phyloP scores from a whole-genome alignment of 2,888 invertebrate genomes.

The Dendrolimus pini region DNA sequence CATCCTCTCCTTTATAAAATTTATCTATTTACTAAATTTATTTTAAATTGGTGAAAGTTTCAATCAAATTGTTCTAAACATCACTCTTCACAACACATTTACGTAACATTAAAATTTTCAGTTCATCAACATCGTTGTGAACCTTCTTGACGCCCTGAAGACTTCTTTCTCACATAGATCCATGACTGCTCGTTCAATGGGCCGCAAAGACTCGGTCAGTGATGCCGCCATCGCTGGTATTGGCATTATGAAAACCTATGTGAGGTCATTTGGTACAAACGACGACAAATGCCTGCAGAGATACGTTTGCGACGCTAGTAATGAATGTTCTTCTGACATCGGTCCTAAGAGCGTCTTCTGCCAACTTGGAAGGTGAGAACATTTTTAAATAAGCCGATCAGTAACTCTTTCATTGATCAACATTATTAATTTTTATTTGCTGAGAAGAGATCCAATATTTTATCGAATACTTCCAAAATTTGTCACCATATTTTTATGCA shows the following conservation, averaged over 20 bases:
- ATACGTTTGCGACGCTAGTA: slow-evolving; percentile 93
- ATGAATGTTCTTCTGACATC: slow-evolving; percentile 88
- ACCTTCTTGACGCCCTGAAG: slow-evolving; percentile 92
- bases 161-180: slow-evolving; percentile 95
- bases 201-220: slow-evolving; percentile 91
- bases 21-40: slow-evolving; percentile 1
- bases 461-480: background rate
- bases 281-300: slow-evolving; percentile 91
- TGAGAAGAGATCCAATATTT: background rate
- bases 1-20: slow-evolving; percentile 31
- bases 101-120: slow-evolving; percentile 39
- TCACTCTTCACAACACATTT: too few relatives aligned
- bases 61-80: too few relatives aligned
- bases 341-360: slow-evolving; percentile 92
- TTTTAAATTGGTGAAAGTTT: too few relatives aligned
- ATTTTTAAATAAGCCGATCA: too few relatives aligned
- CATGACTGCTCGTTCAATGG: slow-evolving; percentile 87
- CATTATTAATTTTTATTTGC: slow-evolving; percentile 21
- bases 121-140: slow-evolving; percentile 95
- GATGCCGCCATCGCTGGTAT: slow-evolving; percentile 93
- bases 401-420: too few relatives aligned
- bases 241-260: slow-evolving; percentile 92
- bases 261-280: slow-evolving; percentile 84
- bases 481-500: too few relatives aligned
- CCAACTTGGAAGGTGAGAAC: slow-evolving; percentile 92